These are phyloP conservation scores for Lypha dubia DNA, from an alignment of 2,888 invertebrate species.

Conservation along the genomic window DNA sequence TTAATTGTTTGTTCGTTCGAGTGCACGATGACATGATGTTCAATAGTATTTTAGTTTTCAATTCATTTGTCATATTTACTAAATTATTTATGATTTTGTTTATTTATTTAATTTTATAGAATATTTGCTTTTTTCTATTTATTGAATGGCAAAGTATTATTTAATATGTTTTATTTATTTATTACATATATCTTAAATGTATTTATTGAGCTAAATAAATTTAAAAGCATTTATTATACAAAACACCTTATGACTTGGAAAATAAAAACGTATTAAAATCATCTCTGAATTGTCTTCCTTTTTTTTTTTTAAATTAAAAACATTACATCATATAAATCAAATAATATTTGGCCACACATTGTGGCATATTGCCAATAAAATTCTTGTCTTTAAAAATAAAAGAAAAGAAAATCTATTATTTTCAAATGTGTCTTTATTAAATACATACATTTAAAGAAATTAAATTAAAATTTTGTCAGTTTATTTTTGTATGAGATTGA, in stretches of 20 bases:
- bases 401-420: neutral
- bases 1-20: neutral
- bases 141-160: neutral
- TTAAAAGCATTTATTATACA: slow-evolving; percentile 75
- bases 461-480: slow-evolving; percentile 28
- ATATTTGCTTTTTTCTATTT: neutral
- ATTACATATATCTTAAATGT: slow-evolving; percentile 45
- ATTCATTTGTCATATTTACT: slow-evolving; percentile 29
- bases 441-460: slow-evolving; percentile 21
- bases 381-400: neutral
- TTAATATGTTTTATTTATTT: slow-evolving; percentile 24
- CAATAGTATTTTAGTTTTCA: slow-evolving; percentile 36
- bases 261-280: neutral
- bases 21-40: neutral
- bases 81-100: slow-evolving; percentile 1
- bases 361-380: slow-evolving; percentile 55
- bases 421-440: neutral
- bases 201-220: slow-evolving; percentile 77
- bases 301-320: slow-evolving; percentile 22
- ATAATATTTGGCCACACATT: slow-evolving; percentile 33
- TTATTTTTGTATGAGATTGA: neutral
- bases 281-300: slow-evolving; percentile 2
- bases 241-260: neutral
- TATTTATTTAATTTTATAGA: neutral
- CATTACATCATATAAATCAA: slow-evolving; percentile 39